Base-by-base conservation (phyloP, 35 echinoderm and acorn worm genomes). In the Ophioderma brevispina region DNA sequence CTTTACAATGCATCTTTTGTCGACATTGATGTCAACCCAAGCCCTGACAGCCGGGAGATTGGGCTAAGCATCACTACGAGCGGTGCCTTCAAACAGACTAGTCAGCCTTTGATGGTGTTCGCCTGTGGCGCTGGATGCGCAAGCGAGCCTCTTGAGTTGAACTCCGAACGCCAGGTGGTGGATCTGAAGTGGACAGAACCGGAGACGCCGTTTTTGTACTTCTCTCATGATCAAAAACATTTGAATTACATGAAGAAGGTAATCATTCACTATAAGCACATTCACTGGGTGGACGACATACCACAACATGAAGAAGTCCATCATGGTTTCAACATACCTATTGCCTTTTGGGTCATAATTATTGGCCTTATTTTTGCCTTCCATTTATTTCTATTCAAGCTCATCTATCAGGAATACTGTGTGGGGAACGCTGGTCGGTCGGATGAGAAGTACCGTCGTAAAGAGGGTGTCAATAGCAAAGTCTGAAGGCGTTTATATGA, bases 371-470 rank as follows among this genome's bases (percentile, higher is more conserved):
- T 98, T 15, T 55, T 94, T 21, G 75, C 85, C 38, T 98, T 98
- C 81, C 96, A 98, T 85, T 46, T 98, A 40, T 86, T 98, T 82
- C 78, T 98, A 18, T 75, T 98, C n/a, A 94, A 94, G 38, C 76
- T 98, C 36, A 94, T 98, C 31, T 98, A 90, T 81, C 94, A 92
- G 81, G 96, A 98, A 80, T 98, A 98, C 32, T 98, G 96, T 40
- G 35, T 59, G 32, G 83, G 83, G 15, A 17, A 17, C 17, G 59
- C 10, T 2, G n/a, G 59, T 30, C 5, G 59, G 4, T 25, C 59
- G 15, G 10, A 8, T 3, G 59, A 70, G 59, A 70, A 70, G 59
- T 70, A 25, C 3, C 59, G 59, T 4, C 59, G 59, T 1, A 70
- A 70, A 70, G 59, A 70, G 10, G 28, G 59, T 25, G 4, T 2